A percentile compares a stretch with the other conserved stretches of the same genome.
These are phyloP conservation scores for Aleiodes testaceus DNA, from an alignment of 2,888 invertebrate species.

Conservation along the genomic window DNA sequence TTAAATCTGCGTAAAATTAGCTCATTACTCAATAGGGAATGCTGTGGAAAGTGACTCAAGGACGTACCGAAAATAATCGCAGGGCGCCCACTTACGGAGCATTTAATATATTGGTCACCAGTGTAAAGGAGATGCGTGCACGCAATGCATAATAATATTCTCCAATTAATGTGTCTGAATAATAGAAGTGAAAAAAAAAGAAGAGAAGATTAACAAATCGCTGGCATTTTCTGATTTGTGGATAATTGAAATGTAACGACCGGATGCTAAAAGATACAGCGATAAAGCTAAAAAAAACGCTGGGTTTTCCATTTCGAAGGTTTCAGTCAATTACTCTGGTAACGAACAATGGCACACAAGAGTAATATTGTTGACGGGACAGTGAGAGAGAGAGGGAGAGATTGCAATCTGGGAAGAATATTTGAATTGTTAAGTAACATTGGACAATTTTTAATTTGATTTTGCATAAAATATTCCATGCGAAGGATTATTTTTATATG, in stretches of 20 bases:
- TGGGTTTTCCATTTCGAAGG: constrained; percentile 42
- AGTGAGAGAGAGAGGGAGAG: constrained; percentile 30
- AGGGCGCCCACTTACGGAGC: constrained; percentile 29
- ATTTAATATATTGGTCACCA: constrained; percentile 19
- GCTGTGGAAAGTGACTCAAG: constrained; percentile 60
- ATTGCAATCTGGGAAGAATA: constrained; percentile 34
- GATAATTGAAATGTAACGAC: constrained; percentile 47
- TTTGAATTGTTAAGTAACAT: constrained; percentile 44
- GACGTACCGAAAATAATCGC: constrained; percentile 58
- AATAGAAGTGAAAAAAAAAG: not conserved
- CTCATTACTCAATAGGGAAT: constrained; percentile 63
- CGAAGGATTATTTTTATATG: not conserved
- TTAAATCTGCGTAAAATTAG: constrained; percentile 57
- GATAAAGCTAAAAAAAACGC: constrained; percentile 36
- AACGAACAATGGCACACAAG: constrained; percentile 40
- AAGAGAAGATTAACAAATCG: not conserved
- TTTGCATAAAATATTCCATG: constrained; percentile 27
- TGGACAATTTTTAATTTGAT: constrained; percentile 31
- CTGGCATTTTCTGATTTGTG: constrained; percentile 38
- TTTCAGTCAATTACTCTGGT: constrained; percentile 43
- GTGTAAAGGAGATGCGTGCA: constrained; percentile 12
- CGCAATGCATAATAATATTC: not conserved
- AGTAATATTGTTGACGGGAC: constrained; percentile 27
- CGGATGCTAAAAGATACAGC: constrained; percentile 43
- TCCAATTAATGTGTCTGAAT: too few relatives aligned